A percentile compares a stretch with the other conserved stretches of the same genome.
These are phyloP conservation scores for Chrysodeixis includens DNA, from an alignment of 2,888 invertebrate species.

Conservation along the genomic window DNA sequence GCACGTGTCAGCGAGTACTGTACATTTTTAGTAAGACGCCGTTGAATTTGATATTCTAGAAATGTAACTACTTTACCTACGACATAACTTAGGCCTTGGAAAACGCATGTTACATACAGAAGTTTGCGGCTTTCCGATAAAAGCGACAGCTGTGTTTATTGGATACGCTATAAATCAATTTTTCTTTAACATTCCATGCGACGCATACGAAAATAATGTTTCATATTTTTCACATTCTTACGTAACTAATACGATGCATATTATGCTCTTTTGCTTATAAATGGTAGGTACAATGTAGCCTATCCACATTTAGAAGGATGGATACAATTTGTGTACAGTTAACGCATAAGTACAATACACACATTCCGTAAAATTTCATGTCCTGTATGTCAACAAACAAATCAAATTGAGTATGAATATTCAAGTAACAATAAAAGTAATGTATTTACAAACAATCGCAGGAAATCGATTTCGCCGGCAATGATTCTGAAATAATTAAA, in stretches of 20 bases:
- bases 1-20: no score
- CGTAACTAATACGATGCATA: background rate
- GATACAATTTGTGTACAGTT: no score
- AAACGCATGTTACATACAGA: background rate
- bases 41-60: background rate
- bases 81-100: background rate
- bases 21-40: no score
- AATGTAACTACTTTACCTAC: no score
- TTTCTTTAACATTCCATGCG: background rate
- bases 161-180: slow-evolving; percentile 4
- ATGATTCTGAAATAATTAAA: slow-evolving; percentile 37
- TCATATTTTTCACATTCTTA: background rate
- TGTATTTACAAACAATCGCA: slow-evolving; percentile 57
- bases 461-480: slow-evolving; percentile 55
- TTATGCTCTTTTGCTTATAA: background rate
- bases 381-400: slow-evolving; percentile 37
- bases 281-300: no score
- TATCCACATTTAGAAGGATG: no score
- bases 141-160: background rate
- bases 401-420: slow-evolving; percentile 23
- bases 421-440: slow-evolving; percentile 22
- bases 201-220: background rate
- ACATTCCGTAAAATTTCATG: slow-evolving; percentile 11
- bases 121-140: background rate
- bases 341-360: background rate